Conservation (phyloP, 2,113 vertebrate species). For the Numenius arquata region DNA sequence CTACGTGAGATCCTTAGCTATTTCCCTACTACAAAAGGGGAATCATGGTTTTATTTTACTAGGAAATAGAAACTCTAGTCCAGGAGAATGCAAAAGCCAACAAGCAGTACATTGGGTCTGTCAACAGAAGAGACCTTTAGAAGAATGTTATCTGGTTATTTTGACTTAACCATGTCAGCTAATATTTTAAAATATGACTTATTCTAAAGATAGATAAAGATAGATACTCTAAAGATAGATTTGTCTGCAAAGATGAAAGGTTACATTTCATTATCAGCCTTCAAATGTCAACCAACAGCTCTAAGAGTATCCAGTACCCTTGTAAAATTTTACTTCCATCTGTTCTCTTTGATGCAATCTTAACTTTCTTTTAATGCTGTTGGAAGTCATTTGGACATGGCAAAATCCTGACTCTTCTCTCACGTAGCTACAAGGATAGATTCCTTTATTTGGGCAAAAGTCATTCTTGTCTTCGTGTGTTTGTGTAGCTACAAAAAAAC, state of each 20-base stretch:
- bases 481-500: background rate
- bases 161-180: background rate
- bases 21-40: background rate
- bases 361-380: background rate
- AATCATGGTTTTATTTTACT: background rate
- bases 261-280: background rate
- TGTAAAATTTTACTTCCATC: background rate
- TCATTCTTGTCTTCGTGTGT: background rate
- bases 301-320: background rate
- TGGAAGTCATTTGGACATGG: background rate
- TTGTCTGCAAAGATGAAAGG: background rate
- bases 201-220: background rate
- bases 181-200: background rate
- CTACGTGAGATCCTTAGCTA: background rate
- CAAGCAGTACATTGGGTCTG: background rate
- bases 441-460: background rate
- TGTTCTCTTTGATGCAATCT: background rate
- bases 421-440: background rate
- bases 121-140: background rate
- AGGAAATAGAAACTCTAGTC: background rate
- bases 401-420: background rate
- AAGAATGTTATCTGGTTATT: background rate
- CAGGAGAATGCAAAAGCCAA: background rate
- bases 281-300: conserved; percentile 5
- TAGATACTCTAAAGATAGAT: background rate